phyloP scores from a whole-genome alignment of 2,797 vertebrate species.

The Rhinoraja longicauda region DNA sequence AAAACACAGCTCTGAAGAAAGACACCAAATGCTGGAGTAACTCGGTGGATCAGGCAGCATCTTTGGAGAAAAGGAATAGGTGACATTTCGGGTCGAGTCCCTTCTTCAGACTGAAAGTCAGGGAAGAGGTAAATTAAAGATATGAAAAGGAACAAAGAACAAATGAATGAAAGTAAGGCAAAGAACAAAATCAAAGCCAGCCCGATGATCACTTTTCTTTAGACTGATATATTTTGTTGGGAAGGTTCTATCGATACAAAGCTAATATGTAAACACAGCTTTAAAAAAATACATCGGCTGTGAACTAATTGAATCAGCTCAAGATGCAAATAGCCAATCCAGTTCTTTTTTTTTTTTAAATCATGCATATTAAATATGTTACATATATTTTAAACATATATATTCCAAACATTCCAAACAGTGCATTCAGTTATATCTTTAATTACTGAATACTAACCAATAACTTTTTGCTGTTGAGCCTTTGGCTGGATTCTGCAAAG shows the following conservation, averaged over 20 bases:
- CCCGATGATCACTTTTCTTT: no score
- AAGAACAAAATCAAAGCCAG: no score
- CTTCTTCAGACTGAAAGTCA: no score
- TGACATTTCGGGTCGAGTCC: no score
- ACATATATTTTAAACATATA: background rate
- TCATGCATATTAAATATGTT: background rate
- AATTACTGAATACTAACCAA: background rate
- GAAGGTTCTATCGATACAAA: background rate
- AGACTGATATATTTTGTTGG: background rate
- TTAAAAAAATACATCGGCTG: background rate
- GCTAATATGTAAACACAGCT: no score
- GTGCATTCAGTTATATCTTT: background rate
- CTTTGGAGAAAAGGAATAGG: no score
- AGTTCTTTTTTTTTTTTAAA: background rate
- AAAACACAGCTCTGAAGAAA: no score
- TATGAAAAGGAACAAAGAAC: no score
- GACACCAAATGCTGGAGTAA: no score
- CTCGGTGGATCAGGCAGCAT: no score
- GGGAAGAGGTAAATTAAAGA: no score
- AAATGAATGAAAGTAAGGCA: no score
- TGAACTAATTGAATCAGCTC: background rate
- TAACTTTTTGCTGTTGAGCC: background rate
- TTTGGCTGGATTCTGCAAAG: constrained; percentile 15
- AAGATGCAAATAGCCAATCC: background rate
- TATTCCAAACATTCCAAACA: background rate